phyloP scores from a whole-genome alignment of 1,140 invertebrate species.

The Drosophila grimshawi region DNA sequence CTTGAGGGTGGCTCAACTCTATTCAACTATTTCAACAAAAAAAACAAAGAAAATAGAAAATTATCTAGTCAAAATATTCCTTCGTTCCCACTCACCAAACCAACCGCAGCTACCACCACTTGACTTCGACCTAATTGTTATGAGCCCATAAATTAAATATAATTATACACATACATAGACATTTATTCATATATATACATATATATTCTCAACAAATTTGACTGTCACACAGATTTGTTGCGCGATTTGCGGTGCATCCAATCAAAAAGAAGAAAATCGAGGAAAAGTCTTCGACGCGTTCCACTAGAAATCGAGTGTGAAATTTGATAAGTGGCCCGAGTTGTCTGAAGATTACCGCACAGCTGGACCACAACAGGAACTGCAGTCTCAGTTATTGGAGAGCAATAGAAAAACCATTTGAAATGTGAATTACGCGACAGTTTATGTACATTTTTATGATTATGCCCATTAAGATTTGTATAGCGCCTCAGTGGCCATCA shows the following conservation, averaged over 20 bases:
- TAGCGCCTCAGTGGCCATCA: conserved; percentile 22
- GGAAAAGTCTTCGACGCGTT: conserved; percentile 28
- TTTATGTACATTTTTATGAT: conserved; percentile 66
- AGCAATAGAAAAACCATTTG: conserved; percentile 23
- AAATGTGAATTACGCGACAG: conserved; percentile 53
- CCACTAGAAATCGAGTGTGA: conserved; percentile 67
- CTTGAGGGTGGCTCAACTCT: conserved; percentile 5
- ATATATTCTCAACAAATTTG: conserved; percentile 33
- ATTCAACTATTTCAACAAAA: background rate
- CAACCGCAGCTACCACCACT: conserved; percentile 57
- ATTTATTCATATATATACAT: conserved; percentile 9
- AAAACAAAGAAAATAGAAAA: background rate
- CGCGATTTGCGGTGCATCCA: conserved; percentile 34
- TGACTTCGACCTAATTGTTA: conserved; percentile 70
- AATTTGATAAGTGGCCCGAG: conserved; percentile 69
- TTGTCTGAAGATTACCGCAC: conserved; percentile 56
- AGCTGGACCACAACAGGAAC: conserved; percentile 21
- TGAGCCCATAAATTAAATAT: conserved; percentile 58
- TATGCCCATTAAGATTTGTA: conserved; percentile 55
- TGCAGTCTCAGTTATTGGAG: background rate
- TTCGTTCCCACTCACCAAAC: conserved; percentile 7
- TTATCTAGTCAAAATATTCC: conserved; percentile 20
- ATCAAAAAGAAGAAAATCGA: conserved; percentile 29
- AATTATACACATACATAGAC: too few relatives aligned
- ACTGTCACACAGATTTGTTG: conserved; percentile 48